Base-by-base conservation (phyloP, 2,113 vertebrate species). In the Acrocephalus arundinaceus region DNA sequence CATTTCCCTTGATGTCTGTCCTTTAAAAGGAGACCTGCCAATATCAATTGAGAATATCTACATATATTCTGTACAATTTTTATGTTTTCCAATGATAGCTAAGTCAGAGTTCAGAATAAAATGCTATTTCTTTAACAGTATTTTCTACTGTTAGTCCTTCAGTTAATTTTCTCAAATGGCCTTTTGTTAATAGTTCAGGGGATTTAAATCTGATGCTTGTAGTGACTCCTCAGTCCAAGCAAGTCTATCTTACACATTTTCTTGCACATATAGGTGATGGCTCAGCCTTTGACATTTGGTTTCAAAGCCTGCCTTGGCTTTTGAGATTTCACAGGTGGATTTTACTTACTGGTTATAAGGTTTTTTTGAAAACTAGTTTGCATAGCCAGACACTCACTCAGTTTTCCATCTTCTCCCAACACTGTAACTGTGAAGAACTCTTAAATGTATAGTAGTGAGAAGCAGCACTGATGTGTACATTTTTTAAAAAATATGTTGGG, bases 221-320 rank as follows among this genome's bases (percentile, higher is more conserved):
- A 67, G 37, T n/a, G 28, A 58, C 5, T 76, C 83, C 31, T 84
- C 3, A 51, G 4, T 85, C n/a, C 20, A 76, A 45, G 22, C 45
- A 79, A 33, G 11, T 65, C 25, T 21, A 41, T 46, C 7, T 88
- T 62, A 10, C 0, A 0, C 1, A 22, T 25, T 61, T 30, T 0
- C 0, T 41, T 85, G 35, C 59, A 31, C 16, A 3, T 12, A 5
- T 7, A 27, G n/a, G 9, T 75, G 27, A 23, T 52, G 46, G 9
- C 15, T 87, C 27, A 77, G 4, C 22, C 7, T 37, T 51, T 23
- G 27, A 55, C 11, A 13, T 9, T 77, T 55, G 13, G 22, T 77
- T 77, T 93, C 65, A 84, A 62, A 85, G 6, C 27, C 41, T 89
- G 31, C 23, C 37, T 15, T 93, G 59, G 57, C 23, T 85, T 95